Evolutionary conservation across 1,140 invertebrate species (phyloP).

Genomic region (Asbolus verrucosus): DNA sequence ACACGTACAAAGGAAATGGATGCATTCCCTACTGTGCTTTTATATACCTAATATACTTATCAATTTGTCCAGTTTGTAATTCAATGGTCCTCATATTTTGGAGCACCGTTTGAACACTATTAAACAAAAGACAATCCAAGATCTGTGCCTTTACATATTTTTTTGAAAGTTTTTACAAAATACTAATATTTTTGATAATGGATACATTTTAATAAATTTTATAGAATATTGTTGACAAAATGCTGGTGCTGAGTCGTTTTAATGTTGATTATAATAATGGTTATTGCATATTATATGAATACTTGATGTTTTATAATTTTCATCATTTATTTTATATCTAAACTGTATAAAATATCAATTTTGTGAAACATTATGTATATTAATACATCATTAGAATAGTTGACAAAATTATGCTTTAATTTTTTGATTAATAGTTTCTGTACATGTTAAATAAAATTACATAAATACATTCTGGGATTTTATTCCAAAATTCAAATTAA

Average conservation of each 20-base stretch:
- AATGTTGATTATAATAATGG: slow-evolving; percentile 7
- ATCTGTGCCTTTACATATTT: slow-evolving; percentile 13
- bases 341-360: slow-evolving; percentile 29
- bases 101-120: not conserved
- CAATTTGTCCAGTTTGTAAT: too few relatives aligned
- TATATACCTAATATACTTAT: not conserved
- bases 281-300: not conserved
- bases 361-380: slow-evolving; percentile 28
- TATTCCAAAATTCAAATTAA: too few relatives aligned
- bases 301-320: too few relatives aligned
- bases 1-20: not conserved
- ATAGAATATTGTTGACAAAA: slow-evolving; percentile 12
- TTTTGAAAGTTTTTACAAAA: slow-evolving; percentile 11
- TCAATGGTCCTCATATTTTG: not conserved
- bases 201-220: not conserved
- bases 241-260: slow-evolving; percentile 21
- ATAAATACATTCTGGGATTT: not conserved
- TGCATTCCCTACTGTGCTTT: not conserved
- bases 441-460: slow-evolving; percentile 41
- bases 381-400: slow-evolving; percentile 10
- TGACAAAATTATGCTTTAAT: slow-evolving; percentile 43
- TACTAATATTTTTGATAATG: slow-evolving; percentile 25
- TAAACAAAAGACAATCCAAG: not conserved
- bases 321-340: too few relatives aligned
- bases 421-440: slow-evolving; percentile 31